Evolutionary conservation across 2,797 vertebrate species (phyloP), one percentile per base, ranked within the genome.

Genomic region (Jordanella pulchra): DNA sequence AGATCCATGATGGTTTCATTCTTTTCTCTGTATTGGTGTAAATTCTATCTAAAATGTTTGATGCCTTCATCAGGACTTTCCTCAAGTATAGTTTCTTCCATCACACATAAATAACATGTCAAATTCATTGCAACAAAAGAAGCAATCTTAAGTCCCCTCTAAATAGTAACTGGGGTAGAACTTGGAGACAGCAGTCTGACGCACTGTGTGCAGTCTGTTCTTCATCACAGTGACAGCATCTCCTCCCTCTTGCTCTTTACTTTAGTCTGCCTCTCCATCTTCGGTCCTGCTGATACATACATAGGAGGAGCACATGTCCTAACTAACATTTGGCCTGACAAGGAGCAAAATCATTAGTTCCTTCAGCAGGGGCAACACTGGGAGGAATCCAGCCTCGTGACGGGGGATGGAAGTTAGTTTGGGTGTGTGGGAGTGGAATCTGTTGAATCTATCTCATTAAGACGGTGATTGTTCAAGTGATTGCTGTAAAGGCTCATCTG

Each of bases 401-500:
- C 4, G 1, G 56, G 66, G 71, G 69, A 5, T 25, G 64, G 64
- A 14, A 32, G 55, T 48, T 56, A 67, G 44, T 39, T 50, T n/a
- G 32, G 65, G 71, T 47, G 32, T 25, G 77, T 69, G 47, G 84
- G 72, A 76, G 72, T 71, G 50, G 60, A 74, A 77, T 83, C 50
- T 71, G 75, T 76, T 74, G 80, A 89, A 80, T 80, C 82, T 42
- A 91, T 84, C 88, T 93, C 93, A 92, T 95, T 94, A 95, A 80
- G 75, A 84, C 76, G 58, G 85, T 93, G 93, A 95, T 94, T 93
- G 91, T 90, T 93, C 87, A 89, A 92, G 83, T 85, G 84, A 92
- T 92, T 92, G 86, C 87, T 54, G 56, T 89, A 84, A 92, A 93
- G 89, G 77, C 81, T 85, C 56, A 78, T 90, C 87, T 90, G 84